Conservation (phyloP, 2,113 vertebrate species). For the Ceyx margarethae region DNA sequence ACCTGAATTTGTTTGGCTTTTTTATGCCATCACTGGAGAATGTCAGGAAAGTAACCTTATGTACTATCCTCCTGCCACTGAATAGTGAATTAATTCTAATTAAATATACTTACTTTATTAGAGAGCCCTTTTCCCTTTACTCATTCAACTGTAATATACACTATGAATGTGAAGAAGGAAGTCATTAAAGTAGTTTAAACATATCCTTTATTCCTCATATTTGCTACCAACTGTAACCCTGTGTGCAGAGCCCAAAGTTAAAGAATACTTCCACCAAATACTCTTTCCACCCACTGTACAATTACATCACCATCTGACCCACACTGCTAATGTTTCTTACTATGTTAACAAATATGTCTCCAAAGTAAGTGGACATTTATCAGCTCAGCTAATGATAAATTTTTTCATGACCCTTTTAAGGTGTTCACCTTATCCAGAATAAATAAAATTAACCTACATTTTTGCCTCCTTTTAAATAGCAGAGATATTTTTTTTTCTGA, state of each 20-base stretch:
- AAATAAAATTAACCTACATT: constrained; percentile 39
- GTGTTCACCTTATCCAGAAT: constrained; percentile 29
- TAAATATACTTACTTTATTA: constrained; percentile 36
- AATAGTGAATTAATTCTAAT: constrained; percentile 16
- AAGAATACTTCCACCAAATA: background rate
- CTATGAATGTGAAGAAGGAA: background rate
- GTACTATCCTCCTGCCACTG: background rate
- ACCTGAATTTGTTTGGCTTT: background rate
- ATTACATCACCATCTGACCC: background rate
- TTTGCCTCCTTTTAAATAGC: constrained; percentile 46
- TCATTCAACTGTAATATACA: background rate
- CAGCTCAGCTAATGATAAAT: constrained; percentile 1
- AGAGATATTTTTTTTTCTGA: constrained; percentile 23
- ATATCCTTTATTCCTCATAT: background rate
- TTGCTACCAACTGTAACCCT: background rate
- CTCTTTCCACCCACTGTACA: background rate
- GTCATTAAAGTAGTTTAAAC: constrained; percentile 24
- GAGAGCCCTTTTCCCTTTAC: background rate
- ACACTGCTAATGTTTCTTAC: background rate
- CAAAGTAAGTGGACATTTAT: constrained; percentile 24
- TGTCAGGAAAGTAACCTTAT: background rate
- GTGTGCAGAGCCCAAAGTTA: background rate
- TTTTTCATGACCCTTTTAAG: constrained; percentile 57
- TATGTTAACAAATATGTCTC: background rate
- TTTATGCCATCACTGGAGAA: background rate